A percentile compares a stretch with the other conserved stretches of the same genome.
These are phyloP conservation scores for Ferdinandea cuprea DNA, from an alignment of 2,888 invertebrate species.

Conservation along the genomic window DNA sequence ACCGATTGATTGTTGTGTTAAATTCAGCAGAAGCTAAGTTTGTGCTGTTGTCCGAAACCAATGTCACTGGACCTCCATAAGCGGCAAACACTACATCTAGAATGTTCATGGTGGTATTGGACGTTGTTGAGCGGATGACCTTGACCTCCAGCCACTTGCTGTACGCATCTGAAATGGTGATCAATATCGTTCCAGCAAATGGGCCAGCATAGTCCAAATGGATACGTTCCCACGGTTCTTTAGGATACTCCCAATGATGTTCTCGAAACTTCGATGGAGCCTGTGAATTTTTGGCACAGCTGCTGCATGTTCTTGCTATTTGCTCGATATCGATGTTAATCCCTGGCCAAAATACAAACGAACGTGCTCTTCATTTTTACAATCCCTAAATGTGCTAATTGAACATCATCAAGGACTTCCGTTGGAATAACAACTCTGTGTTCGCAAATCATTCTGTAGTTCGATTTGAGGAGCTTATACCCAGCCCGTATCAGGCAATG, in stretches of 20 bases:
- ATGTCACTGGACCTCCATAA: too few species aligned
- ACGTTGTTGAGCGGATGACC: too few species aligned
- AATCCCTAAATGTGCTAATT: conserved; percentile 47
- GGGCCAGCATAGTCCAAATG: conserved; percentile 83
- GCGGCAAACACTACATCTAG: too few species aligned
- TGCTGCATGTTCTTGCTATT: background rate
- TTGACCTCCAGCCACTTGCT: too few species aligned
- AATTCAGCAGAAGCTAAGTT: too few species aligned
- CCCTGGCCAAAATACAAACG: conserved; percentile 22
- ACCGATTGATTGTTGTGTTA: too few species aligned
- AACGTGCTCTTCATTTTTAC: conserved; percentile 40
- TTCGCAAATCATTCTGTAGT: background rate
- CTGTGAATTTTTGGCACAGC: conserved; percentile 1
- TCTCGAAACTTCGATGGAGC: conserved; percentile 8
- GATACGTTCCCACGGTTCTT: conserved; percentile 79
- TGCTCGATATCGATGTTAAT: conserved; percentile 18
- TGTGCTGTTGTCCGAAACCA: too few species aligned
- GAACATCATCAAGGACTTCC: conserved; percentile 31
- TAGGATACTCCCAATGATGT: conserved; percentile 74
- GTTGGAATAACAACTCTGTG: background rate
- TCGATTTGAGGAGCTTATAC: background rate
- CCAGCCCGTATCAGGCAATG: conserved; percentile 1
- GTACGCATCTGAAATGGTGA: conserved; percentile 80
- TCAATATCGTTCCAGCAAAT: conserved; percentile 77
- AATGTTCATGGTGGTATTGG: too few species aligned